Evolutionary conservation across 2,888 invertebrate species (phyloP), one percentile per base, ranked within the genome.

Genomic region (Spodoptera littoralis): DNA sequence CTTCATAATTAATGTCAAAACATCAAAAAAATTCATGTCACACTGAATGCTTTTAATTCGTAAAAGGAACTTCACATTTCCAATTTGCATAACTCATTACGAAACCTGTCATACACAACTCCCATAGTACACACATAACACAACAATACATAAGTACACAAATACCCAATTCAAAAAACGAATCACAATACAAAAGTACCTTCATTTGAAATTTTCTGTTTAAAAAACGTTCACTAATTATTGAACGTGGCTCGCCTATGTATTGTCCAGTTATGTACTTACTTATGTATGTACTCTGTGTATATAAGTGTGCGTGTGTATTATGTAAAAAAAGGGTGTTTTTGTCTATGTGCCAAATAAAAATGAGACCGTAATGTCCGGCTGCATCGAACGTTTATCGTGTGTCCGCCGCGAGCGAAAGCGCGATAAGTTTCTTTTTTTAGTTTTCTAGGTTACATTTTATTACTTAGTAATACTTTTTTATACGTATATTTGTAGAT

Each of bases 321-420:
- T 88, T 90, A 87, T 89, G 88, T 86, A 88, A 90, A 92, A 91
- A 93, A 93, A 91, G 92, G 92, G 90, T 90, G 90, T 90, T 93
- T 93, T 94, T 92, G 92, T 92, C 93, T 93, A 94, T 94, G 92
- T 94, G 92, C 92, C 92, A 92, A 94, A 93, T 93, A 94, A 94
- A 94, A 94, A 94, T 93, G 94, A 93, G 93, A 89, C 84, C 91
- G 91, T 93, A 92, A 94, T 94, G 92, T 93, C 92, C 94, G 90
- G 90, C 87, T 84, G 90, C 85, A 87, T 84, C 87, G 87, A 84
- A 83, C 92, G 91, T 90, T 93, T 92, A 93, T 93, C 92, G 92
- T 79, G 79, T 76, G 79, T 75, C 78, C 70, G 65, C 75, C 75
- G 62, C 63, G 62, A 62, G 66, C 72, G 48, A 77, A 84, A 86